Evolutionary conservation across 2,888 invertebrate genomes (phyloP).

Genomic region (Mallateleia sp.): DNA sequence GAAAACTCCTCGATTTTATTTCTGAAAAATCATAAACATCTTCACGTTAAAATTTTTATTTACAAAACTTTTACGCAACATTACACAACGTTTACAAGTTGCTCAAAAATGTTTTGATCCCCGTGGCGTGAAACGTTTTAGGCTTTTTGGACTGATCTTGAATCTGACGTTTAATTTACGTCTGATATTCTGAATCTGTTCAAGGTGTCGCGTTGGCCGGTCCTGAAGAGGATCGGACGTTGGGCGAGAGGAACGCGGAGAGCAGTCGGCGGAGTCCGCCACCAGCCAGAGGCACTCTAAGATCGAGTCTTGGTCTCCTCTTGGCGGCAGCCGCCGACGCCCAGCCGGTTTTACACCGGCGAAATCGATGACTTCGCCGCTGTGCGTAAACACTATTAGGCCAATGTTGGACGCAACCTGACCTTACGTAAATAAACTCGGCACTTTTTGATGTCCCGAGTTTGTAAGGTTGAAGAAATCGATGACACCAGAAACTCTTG

Average conservation of each 20-base stretch:
- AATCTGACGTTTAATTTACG: constrained; percentile 60
- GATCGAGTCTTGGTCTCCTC: constrained; percentile 84
- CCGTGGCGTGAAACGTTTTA: not conserved
- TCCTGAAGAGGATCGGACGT: constrained; percentile 83
- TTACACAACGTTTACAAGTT: not conserved
- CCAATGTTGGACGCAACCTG: constrained; percentile 69
- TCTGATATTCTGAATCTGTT: constrained; percentile 45
- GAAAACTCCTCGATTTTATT: not conserved
- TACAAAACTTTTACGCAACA: not conserved
- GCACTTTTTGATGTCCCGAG: constrained; percentile 55
- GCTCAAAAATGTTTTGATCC: constrained; percentile 12
- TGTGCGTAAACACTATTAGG: constrained; percentile 75
- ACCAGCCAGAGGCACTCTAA: constrained; percentile 87
- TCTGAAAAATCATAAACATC: too few species aligned
- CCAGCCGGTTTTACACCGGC: constrained; percentile 88
- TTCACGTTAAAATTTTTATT: not conserved
- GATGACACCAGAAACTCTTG: constrained; percentile 34
- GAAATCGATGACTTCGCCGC: constrained; percentile 69
- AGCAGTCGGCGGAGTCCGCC: constrained; percentile 83
- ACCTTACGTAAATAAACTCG: constrained; percentile 76
- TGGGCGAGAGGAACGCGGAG: constrained; percentile 81
- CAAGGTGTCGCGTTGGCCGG: constrained; percentile 79
- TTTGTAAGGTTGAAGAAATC: constrained; percentile 68
- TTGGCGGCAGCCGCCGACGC: constrained; percentile 87
- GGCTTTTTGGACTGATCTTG: constrained; percentile 22